These are phyloP conservation scores for Nomada goodeniana DNA, from an alignment of 2,888 invertebrate genomes.

Conservation along the genomic window DNA sequence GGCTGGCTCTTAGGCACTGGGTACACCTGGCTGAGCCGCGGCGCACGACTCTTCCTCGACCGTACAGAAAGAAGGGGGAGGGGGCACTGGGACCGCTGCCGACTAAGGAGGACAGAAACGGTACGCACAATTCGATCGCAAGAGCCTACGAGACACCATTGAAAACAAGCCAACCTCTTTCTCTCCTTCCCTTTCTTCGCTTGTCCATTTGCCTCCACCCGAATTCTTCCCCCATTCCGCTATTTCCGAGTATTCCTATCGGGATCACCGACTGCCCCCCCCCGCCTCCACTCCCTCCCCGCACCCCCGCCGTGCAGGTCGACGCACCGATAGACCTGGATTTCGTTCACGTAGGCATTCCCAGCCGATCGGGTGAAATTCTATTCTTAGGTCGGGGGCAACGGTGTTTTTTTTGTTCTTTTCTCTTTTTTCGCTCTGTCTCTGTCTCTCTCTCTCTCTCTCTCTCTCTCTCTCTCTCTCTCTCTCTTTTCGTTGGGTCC, in stretches of 20 bases:
- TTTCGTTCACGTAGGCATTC: constrained; percentile 50
- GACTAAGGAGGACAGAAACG: constrained; percentile 84
- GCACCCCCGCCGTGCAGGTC: neutral
- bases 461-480: no score
- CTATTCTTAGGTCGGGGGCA: constrained; percentile 45
- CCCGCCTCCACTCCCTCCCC: no score
- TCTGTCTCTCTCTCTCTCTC: no score
- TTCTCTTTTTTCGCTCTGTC: neutral
- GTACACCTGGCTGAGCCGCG: constrained; percentile 80
- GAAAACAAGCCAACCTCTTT: constrained; percentile 79
- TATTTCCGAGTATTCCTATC: constrained; percentile 30
- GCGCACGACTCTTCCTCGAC: constrained; percentile 80
- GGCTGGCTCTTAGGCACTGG: constrained; percentile 73
- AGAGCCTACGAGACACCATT: constrained; percentile 81
- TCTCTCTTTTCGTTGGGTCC: neutral
- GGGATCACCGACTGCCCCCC: constrained; percentile 12
- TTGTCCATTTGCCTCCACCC: constrained; percentile 51
- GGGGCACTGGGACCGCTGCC: constrained; percentile 76
- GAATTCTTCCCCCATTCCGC: constrained; percentile 47
- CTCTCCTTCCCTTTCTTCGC: constrained; percentile 39
- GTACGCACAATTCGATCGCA: constrained; percentile 83
- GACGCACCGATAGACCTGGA: constrained; percentile 50
- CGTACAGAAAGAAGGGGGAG: constrained; percentile 76
- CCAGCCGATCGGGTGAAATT: constrained; percentile 37
- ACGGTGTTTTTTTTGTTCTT: constrained; percentile 9